Conservation (phyloP, 2,113 vertebrate species). For the Boulengeromyrus knoepffleri region DNA sequence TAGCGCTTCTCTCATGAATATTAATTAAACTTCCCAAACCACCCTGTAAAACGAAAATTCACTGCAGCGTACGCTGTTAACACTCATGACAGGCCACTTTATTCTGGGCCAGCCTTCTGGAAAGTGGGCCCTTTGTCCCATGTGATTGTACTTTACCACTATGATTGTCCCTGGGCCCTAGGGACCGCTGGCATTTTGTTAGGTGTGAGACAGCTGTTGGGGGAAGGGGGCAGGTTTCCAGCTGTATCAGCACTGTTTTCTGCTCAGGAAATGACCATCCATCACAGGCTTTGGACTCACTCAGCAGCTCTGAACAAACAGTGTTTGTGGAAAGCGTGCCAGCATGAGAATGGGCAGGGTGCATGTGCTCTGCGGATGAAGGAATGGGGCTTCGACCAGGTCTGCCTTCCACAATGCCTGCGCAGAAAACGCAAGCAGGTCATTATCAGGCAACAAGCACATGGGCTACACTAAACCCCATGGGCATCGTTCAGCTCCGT, state of each 20-base stretch:
- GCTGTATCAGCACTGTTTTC: not conserved
- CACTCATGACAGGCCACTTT: not conserved
- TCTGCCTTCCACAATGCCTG: conserved; percentile 38
- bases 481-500: not conserved
- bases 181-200: not conserved
- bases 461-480: not conserved
- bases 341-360: not conserved
- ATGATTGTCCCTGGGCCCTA: not conserved
- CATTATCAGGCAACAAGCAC: not conserved
- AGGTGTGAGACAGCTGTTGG: not conserved
- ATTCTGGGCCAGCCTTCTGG: not conserved
- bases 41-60: not conserved
- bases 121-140: not conserved
- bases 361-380: not conserved
- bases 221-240: not conserved
- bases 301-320: not conserved
- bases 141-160: not conserved
- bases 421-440: not conserved
- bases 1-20: not conserved
- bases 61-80: not conserved
- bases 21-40: not conserved
- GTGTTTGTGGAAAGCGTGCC: not conserved
- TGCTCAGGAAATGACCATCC: not conserved
- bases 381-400: not conserved
- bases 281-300: not conserved